Base-by-base conservation (phyloP, 2,888 invertebrate species). In the Pterobdella sp. region DNA sequence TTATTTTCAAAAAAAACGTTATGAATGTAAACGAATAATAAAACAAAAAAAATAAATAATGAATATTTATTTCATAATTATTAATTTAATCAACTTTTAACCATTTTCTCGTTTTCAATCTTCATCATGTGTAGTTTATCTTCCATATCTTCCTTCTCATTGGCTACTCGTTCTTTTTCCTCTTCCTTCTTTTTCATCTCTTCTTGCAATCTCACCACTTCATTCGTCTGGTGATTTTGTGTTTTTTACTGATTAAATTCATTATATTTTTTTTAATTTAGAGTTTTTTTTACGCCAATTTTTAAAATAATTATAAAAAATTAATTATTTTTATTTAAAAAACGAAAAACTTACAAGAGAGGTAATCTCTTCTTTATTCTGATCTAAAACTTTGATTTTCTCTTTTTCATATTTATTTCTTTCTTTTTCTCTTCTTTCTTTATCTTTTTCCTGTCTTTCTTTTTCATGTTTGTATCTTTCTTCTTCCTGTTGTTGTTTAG, bases 401-500 rank as follows among this genome's bases (percentile, higher is more conserved):
- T 32, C n/a, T 34, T 36, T 10, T 49, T 22, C 31, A 31, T 42
- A 1, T 10, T 7, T 69, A 77, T 10, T 32, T 37, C 52, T 68
- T 36, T 68, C 26, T n/a, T 69, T 56, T 36, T 67, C 29, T 60
- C 37, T 73, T 35, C 64, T 56, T 31, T 26, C 36, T 64, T 35
- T 4, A 63, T 36, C 68, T 36, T 64, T 72, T 26, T 22, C 26
- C 56, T 36, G 29, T 72, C 18, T 34, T 1, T 72, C 10, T 42
- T 42, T 1, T 65, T 65, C 4, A 32, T 34, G 31, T 67, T 67
- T 35, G n/a, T 36, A 26, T 37, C 37, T 36, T 56, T 69, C 52
- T 52, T 69, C 52, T 26, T 69, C 52, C 34, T 69, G 52, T 52
- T 71, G 71, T 63, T 71, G 71, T 36, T 71, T 60, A 26, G 18